Evolutionary conservation across 2,797 vertebrate genomes (phyloP), one percentile per base, ranked within the genome.

Genomic region (Sebastes elongatus): DNA sequence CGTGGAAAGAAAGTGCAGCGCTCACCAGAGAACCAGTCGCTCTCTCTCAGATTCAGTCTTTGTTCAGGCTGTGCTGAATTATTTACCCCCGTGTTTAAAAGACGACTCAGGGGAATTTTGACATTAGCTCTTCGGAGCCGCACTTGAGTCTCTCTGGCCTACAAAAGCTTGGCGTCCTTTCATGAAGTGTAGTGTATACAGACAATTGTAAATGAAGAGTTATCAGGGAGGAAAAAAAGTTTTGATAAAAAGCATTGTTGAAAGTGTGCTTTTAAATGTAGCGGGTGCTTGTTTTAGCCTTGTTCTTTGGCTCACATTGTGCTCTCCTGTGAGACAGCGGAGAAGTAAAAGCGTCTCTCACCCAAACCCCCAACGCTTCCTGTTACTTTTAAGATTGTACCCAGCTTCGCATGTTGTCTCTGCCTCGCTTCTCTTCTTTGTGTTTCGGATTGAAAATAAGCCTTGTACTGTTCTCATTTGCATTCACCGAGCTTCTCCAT

Each of bases 21-120:
- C 70, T 77, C 89, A 79, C 64, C 5, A 78, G 89, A 92, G 90
- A 81, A 65, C 72, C 75, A 25, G 0, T 57, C 56, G 11, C 75
- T 33, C 80, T 60, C 80, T 80, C 89, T 91, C 88, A 74, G 80
- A 90, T 86, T 78, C 83, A 59, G 84, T 76, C 90, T 93, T 94
- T 94, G 90, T 94, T 93, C 89, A 85, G 86, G 83, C 86, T 63
- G 72, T 76, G 71, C 83, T 94, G 83, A 93, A 95, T 94, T 93
- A 95, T 95, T 93, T 90, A 95, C 80, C 72, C 81, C 69, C 82
- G 87, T 92, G 90, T 93, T 94, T 93, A 92, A 92, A 90, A 85
- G 86, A 82, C 32, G n/a, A 56, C 91, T 86, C 75, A 0, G 61
- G 86, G 93, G 93, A 89, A 81, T 90, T 90, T 86, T 49, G 18